phyloP scores from a whole-genome alignment of 1,140 invertebrate species.

The Coenobita brevimanus region DNA sequence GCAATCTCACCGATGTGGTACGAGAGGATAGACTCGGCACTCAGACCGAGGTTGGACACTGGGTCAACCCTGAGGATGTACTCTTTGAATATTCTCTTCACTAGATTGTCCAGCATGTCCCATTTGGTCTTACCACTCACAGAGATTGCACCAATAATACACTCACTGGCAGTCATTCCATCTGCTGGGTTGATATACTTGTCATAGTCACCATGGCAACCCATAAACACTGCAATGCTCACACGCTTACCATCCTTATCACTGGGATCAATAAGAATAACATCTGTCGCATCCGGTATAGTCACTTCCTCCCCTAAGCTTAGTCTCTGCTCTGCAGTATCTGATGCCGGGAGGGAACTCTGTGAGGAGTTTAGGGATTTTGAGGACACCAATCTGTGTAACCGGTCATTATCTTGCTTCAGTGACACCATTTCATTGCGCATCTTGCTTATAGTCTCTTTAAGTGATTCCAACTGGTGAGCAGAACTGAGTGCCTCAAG shows the following conservation, averaged over 20 bases:
- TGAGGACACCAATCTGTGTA: constrained; percentile 89
- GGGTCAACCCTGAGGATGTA: constrained; percentile 95
- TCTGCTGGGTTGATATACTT: constrained; percentile 65
- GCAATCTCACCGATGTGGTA: constrained; percentile 94
- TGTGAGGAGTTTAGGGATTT: constrained; percentile 87
- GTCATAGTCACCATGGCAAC: constrained; percentile 72
- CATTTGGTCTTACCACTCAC: constrained; percentile 95
- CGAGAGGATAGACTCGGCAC: constrained; percentile 89
- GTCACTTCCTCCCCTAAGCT: constrained; percentile 64
- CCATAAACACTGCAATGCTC: constrained; percentile 86
- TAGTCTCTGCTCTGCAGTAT: constrained; percentile 56
- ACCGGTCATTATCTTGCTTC: constrained; percentile 96
- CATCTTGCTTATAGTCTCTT: constrained; percentile 97
- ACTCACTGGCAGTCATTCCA: constrained; percentile 71
- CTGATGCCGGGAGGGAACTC: constrained; percentile 78
- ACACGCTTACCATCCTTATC: constrained; percentile 90
- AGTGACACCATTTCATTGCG: constrained; percentile 96
- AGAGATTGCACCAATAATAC: constrained; percentile 88
- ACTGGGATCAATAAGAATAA: constrained; percentile 68
- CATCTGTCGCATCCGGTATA: constrained; percentile 63
- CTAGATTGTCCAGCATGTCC: constrained; percentile 93
- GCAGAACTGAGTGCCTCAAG: constrained; percentile 96
- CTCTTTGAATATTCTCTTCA: constrained; percentile 94
- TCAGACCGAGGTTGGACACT: constrained; percentile 91
- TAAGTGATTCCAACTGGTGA: constrained; percentile 95